Base-by-base conservation (phyloP, 2,113 vertebrate genomes). In the Leptocoma aspasia region DNA sequence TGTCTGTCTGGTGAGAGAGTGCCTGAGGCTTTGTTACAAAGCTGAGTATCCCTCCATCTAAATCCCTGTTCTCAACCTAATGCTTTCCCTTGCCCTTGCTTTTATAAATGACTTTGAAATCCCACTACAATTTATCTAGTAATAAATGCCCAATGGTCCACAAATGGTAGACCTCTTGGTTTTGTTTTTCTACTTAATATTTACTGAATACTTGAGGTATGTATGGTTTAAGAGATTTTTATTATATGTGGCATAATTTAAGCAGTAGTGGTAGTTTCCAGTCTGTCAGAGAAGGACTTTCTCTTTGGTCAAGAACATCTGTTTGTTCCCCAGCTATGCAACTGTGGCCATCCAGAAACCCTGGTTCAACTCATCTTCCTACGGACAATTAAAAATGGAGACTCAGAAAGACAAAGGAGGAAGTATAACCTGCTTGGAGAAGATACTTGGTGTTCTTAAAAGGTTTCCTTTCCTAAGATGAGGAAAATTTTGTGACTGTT, bases 141-240 rank as follows among this genome's bases (percentile, higher is more conserved):
- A 77, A 65, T 81, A 89, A 93, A 86, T 91, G 28, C 23, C 0
- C 0, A 80, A 81, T 35, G 23, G 52, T 44, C 37, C 56, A 68
- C 53, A 52, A 41, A 71, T 33, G 37, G 65, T 41, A 70, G 64
- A 68, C 33, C 7, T 50, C n/a, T 87, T 85, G 21, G 53, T 96
- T 91, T 91, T 90, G 35, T 92, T 95, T 93, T 86, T 84, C 54
- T 83, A 26, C n/a, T 57, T 90, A 86, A 42, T 94, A 84, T 94
- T 94, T 95, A 86, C 72, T 84, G 52, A 94, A 92, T 94, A 78
- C 24, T 90, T 81, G 64, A 84, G 52, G 77, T 71, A 86, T 37
- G 15, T 68, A 73, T 68, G n/a, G 44, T 91, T 93, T 92, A 81
- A 91, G 89, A 78, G 30, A 44, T 66, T 92, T 97, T 93, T 95